A percentile compares a stretch with the other conserved stretches of the same genome.
phyloP scores from a whole-genome alignment of 2,113 vertebrate genomes.

The Oryctolagus cuniculus region mOryCun1.1 NC_091448.1:33185001-33185500 shows the following conservation, averaged over 20 bases:
- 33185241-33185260: slow-evolving; percentile 88
- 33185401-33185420: slow-evolving; percentile 85
- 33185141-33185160: slow-evolving; percentile 89
- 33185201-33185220: slow-evolving; percentile 86
- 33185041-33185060: slow-evolving; percentile 92
- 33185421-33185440: slow-evolving; percentile 86
- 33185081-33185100: slow-evolving; percentile 92
- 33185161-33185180: slow-evolving; percentile 23
- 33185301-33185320: slow-evolving; percentile 76
- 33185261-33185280: slow-evolving; percentile 88
- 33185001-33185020: slow-evolving; percentile 86
- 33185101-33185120: slow-evolving; percentile 91
- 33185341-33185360: slow-evolving; percentile 90
- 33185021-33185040: slow-evolving; percentile 91
- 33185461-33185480: slow-evolving; percentile 78
- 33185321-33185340: slow-evolving; percentile 81
- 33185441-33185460: slow-evolving; percentile 79
- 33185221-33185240: slow-evolving; percentile 89
- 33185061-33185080: slow-evolving; percentile 99
- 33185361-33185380: slow-evolving; percentile 91
- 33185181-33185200: slow-evolving; percentile 85
- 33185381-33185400: slow-evolving; percentile 89
- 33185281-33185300: slow-evolving; percentile 88
- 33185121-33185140: slow-evolving; percentile 85
- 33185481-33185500: slow-evolving; percentile 80